Base-by-base conservation (phyloP, 2,888 invertebrate genomes). In the Parascotia fuliginaria region DNA sequence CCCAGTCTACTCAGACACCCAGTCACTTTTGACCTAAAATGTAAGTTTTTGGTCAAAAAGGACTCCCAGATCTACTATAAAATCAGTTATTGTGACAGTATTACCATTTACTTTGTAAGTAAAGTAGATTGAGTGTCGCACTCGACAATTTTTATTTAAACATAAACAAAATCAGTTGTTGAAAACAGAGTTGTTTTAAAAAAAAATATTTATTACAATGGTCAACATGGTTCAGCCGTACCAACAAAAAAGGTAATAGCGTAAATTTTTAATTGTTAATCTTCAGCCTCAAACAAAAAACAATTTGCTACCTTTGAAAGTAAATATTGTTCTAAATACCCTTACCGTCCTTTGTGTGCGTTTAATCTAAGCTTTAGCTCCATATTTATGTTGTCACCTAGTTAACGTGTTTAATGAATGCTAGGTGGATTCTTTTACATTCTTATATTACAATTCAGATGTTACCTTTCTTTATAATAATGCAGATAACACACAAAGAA, bases 401-500 rank as follows among this genome's bases (percentile, higher is more conserved):
- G 22, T 37, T 44, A 39, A 39, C 31, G 34, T 32, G n/a, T 44
- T 38, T 42, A 24, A 49, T 47, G 46, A 55, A 38, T 29, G 43
- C 33, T 5, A 19, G 29, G 1, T 24, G 31, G 12, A 24, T 24
- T 24, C 24, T 7, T 24, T 24, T 9, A 24, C 24, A 24, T 24
- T 6, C 19, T 12, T 37, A 50, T 38, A 43, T 45, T 41, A 54
- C 55, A 42, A 42, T 50, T 37, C 36, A 60, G 36, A 69, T 53
- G 49, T 61, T 56, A 42, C 54, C 51, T 58, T 63, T 42, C 40
- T 69, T 65, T 73, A 69, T 67, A 55, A 66, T 73, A 77, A 77
- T 77, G 73, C 75, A 79, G 77, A 78, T 72, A 75, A 70, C 69
- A 73, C 70, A 65, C 73, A 73, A 75, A 77, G 77, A 77, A 75